Conservation (phyloP, 2,888 invertebrate species). For the Drosophila anomalata region DNA sequence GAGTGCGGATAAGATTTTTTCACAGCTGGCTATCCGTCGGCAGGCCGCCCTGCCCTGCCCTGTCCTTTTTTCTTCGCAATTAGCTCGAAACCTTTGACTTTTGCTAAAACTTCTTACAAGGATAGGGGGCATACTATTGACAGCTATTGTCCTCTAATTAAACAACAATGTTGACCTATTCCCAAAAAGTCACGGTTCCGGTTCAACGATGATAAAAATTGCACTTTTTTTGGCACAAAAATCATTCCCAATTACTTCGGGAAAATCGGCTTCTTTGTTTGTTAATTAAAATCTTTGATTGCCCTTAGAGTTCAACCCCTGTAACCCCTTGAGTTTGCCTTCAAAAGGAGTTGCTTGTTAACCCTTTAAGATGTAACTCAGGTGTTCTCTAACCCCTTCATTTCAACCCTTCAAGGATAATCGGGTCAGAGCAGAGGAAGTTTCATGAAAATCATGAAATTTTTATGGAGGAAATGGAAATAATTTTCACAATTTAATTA, state of each 20-base stretch:
- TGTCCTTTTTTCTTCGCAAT: constrained; percentile 30
- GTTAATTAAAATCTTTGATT: constrained; percentile 66
- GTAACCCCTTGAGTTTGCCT: constrained; percentile 22
- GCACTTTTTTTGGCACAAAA: constrained; percentile 44
- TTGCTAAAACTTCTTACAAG: constrained; percentile 24
- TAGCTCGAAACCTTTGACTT: constrained; percentile 58
- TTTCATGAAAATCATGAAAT: not conserved
- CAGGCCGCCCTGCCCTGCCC: not conserved
- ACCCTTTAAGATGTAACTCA: constrained; percentile 33
- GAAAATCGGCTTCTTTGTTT: constrained; percentile 57
- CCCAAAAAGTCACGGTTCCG: constrained; percentile 63
- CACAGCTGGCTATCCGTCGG: constrained; percentile 60
- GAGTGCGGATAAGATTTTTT: constrained; percentile 71
- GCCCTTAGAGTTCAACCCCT: constrained; percentile 38
- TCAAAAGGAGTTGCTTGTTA: constrained; percentile 12
- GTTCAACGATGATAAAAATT: constrained; percentile 49
- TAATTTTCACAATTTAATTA: constrained; percentile 4
- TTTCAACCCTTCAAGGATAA: constrained; percentile 10
- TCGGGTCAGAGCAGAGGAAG: not conserved
- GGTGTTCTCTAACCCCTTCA: constrained; percentile 2
- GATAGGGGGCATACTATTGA: constrained; percentile 55
- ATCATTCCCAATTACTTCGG: constrained; percentile 28
- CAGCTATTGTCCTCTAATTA: constrained; percentile 75
- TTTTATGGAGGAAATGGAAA: not conserved
- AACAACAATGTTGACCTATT: constrained; percentile 76